phyloP scores from a whole-genome alignment of 2,113 vertebrate genomes.

The Chlorocebus sabaeus region DNA sequence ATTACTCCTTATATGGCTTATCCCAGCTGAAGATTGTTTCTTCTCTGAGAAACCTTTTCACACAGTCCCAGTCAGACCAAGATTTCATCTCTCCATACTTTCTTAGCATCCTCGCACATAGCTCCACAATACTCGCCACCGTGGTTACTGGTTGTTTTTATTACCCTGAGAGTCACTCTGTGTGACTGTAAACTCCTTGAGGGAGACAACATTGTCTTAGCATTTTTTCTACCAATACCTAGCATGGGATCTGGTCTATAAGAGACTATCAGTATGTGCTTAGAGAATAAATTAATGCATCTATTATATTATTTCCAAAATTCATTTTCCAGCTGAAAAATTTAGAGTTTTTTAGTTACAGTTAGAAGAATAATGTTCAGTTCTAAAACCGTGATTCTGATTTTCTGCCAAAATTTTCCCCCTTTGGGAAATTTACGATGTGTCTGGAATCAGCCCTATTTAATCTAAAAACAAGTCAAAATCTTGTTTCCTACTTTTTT shows the following conservation, averaged over 20 bases:
- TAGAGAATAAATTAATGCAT: constrained; percentile 33
- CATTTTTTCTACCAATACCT: not conserved
- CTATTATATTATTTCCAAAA: constrained; percentile 62
- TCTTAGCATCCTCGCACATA: not conserved
- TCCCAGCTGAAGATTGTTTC: not conserved
- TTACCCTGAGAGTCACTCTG: not conserved
- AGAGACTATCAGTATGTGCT: not conserved
- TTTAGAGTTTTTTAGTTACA: not conserved
- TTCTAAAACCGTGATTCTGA: constrained; percentile 59
- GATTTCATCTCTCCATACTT: not conserved
- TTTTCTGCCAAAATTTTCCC: constrained; percentile 70
- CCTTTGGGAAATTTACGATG: constrained; percentile 75
- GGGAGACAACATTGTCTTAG: not conserved
- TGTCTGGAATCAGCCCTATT: constrained; percentile 68
- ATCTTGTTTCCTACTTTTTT: constrained; percentile 63
- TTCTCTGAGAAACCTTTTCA: not conserved
- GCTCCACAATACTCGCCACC: not conserved
- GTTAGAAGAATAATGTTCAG: constrained; percentile 45
- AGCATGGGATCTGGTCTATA: not conserved
- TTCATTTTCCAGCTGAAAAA: not conserved
- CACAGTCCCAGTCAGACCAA: not conserved
- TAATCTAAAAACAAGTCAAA: constrained; percentile 58
- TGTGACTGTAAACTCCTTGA: not conserved
- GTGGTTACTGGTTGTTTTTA: not conserved
- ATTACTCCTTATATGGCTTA: not conserved